phyloP scores from a whole-genome alignment of 2,888 invertebrate species.

The Galerucella pusilla region DNA sequence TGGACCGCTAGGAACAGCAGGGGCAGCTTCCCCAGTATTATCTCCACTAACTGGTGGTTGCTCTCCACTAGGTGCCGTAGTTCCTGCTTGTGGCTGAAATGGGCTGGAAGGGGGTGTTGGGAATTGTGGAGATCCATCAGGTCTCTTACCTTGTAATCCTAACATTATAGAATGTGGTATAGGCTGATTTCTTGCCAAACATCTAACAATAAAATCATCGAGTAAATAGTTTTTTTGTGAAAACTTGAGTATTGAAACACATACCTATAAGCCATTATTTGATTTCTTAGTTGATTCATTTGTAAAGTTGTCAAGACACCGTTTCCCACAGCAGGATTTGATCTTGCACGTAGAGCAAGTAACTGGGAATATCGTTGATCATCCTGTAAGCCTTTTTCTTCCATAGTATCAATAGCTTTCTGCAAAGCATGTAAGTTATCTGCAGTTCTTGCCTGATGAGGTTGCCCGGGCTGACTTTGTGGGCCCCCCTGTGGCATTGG shows the following conservation, averaged over 20 bases:
- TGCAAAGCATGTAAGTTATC: constrained; percentile 90
- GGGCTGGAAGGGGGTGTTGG: constrained; percentile 37
- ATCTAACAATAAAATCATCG: constrained; percentile 64
- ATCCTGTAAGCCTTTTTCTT: constrained; percentile 92
- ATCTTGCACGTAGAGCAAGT: constrained; percentile 83
- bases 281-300: constrained; percentile 82
- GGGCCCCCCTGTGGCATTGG: constrained; percentile 30
- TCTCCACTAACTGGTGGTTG: constrained; percentile 22
- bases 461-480: constrained; percentile 53
- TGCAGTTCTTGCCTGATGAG: constrained; percentile 50
- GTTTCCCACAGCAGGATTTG: constrained; percentile 57
- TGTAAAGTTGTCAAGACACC: constrained; percentile 81
- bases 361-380: constrained; percentile 93
- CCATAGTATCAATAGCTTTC: constrained; percentile 93
- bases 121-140: constrained; percentile 58
- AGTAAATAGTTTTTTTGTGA: background rate
- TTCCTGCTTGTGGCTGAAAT: constrained; percentile 29
- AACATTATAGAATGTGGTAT: constrained; percentile 81
- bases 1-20: background rate
- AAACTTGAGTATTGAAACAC: background rate
- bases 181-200: constrained; percentile 91
- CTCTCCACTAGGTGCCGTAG: constrained; percentile 11
- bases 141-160: constrained; percentile 73
- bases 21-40: constrained; percentile 16
- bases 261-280: constrained; percentile 86